Base-by-base conservation (phyloP, 2,113 vertebrate genomes). In the Callionymus lyra region DNA sequence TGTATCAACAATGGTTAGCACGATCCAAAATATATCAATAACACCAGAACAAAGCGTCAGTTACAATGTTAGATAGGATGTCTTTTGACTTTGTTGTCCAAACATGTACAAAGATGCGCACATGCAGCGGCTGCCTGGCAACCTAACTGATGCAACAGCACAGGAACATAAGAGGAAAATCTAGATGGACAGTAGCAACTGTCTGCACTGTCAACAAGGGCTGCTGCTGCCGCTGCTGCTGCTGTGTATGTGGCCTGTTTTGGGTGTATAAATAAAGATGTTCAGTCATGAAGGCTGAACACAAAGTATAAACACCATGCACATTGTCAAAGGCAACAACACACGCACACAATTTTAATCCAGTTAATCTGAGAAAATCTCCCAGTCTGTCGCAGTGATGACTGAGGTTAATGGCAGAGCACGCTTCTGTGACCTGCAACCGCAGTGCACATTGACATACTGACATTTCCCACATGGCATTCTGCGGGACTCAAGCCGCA, bases 131-230 rank as follows among this genome's bases (percentile, higher is more conserved):
- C 68, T 70, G 50, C 65, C 50, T 70, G 69, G 69, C 63, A 71
- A 82, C 68, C 57, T 41, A 38, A 49, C 68, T 70, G 58, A 75
- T 70, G 63, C 60, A 74, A 58, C 44, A 46, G 44, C 39, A 60
- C 54, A 17, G 56, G 51, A 68, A 44, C 47, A 53, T 47, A 47
- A n/a, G 45, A 47, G 6, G 31, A 54, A 53, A 56, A 38, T 31
- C 45, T n/a, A 49, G 36, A 53, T 44, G 37, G 47, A 56, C 51
- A 53, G 40, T 13, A 34, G 49, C 53, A 64, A 47, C 56, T 59
- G 55, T 9, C 46, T 41, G 34, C 50, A 52, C 41, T 44, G 44
- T 37, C 42, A 65, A 56, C 54, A 51, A 37, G 38, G 41, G 34
- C 16, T 33, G 34, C 21, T 5, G 21, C 21, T 27, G 21, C n/a